Base-by-base conservation (phyloP, 2,888 invertebrate species). In the Pycnomerus fuliginosus region DNA sequence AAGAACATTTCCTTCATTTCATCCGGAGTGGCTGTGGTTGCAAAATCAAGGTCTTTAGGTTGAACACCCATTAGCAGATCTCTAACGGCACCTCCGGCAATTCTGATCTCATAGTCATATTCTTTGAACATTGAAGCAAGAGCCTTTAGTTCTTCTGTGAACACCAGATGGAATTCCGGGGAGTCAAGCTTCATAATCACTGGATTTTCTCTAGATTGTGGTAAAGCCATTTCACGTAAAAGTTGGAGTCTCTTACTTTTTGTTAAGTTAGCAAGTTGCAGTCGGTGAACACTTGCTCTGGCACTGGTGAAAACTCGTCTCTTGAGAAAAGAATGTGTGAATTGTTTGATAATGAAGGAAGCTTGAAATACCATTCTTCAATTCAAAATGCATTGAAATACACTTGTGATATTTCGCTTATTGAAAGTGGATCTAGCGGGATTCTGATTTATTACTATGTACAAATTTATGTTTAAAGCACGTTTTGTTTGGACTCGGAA, bases 61-160 rank as follows among this genome's bases (percentile, higher is more conserved):
- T 75, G 73, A 34, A 79, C 80, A 2, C 83, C 81, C 80, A 86
- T 80, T n/a, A 94, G 68, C 16, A 93, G 75, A 70, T 93, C 93
- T 52, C 91, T 81, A 1, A 99, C 98, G 11, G 98, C 96, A 3
- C 99, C 99, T 29, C 99, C 99, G 24, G 97, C 98, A 45, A 99
- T 84, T 56, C 98, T 77, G 43, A 99, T 75, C 72, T 97, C 93
- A 78, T 85, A 83, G 36, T 85, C 77, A 65, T 91, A 78, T 63
- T 86, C 85, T 43, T 84, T 78, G 68, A 99, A 99, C 5, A 97
- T 55, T 2, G 76, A 75, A 12, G 83, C 77, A 7, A 99, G 73
- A 5, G 74, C 71, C 14, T 77, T 71, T 32, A 98, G 75, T 72
- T 96, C 93, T 4, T 87, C 83, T 0, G 90, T 89, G 59, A 97